A percentile compares a stretch with the other conserved stretches of the same genome.
Conservation (phyloP, 2,888 invertebrate species). For the Brachypterus glaber region DNA sequence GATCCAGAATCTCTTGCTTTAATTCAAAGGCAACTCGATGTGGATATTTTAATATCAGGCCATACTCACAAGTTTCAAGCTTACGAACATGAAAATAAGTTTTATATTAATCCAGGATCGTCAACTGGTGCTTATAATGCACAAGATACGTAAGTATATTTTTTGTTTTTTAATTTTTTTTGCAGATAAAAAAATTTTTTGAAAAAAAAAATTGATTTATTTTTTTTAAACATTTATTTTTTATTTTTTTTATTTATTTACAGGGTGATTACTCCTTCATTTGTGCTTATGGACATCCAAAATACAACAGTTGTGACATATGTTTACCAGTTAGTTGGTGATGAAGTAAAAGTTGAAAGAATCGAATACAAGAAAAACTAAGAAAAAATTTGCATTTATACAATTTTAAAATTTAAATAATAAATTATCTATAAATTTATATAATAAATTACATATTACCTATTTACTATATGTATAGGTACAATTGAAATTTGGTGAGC, state of each 20-base stretch:
- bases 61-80: conserved; percentile 98
- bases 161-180: not conserved
- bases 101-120: conserved; percentile 98
- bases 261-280: conserved; percentile 86
- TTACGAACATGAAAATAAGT: conserved; percentile 96
- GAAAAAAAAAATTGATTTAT: too few species aligned
- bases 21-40: conserved; percentile 93
- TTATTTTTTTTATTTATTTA: conserved; percentile 34
- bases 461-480: too few species aligned
- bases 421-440: too few species aligned
- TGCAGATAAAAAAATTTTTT: too few species aligned
- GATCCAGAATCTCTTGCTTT: conserved; percentile 88
- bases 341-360: conserved; percentile 98
- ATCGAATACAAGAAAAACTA: conserved; percentile 91
- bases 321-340: conserved; percentile 93
- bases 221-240: too few species aligned
- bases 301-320: conserved; percentile 96
- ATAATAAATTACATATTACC: too few species aligned
- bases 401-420: too few species aligned
- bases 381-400: too few species aligned
- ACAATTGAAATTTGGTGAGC: too few species aligned
- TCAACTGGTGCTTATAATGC: conserved; percentile 97
- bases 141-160: conserved; percentile 63
- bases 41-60: conserved; percentile 96
- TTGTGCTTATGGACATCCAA: conserved; percentile 98